Conservation (phyloP, 2,888 invertebrate genomes). For the Pristionchus japonicus region DNA sequence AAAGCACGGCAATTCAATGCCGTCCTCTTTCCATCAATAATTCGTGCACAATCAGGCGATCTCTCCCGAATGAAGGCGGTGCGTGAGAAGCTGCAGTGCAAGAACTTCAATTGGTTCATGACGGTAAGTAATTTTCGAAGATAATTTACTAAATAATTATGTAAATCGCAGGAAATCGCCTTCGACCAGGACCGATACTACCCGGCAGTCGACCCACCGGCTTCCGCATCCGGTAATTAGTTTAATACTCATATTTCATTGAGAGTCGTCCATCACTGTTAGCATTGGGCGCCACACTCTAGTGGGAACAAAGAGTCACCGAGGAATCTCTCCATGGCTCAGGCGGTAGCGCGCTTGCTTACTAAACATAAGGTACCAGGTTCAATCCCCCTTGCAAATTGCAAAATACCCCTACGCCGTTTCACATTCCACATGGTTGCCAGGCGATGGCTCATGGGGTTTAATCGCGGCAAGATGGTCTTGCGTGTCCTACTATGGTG, state of each 20-base stretch:
- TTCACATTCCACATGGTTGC: conserved; percentile 1
- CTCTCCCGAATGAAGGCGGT: conserved; percentile 85
- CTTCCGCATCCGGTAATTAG: conserved; percentile 85
- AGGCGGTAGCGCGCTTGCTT: background rate
- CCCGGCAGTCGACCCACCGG: conserved; percentile 88
- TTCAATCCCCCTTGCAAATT: background rate
- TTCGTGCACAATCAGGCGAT: conserved; percentile 79
- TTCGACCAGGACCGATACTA: conserved; percentile 88
- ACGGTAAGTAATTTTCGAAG: conserved; percentile 77
- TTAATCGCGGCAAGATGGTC: background rate
- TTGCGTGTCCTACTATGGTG: conserved; percentile 27
- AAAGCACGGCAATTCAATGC: background rate
- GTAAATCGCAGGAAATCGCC: conserved; percentile 81
- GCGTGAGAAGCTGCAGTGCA: conserved; percentile 86
- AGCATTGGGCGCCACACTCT: background rate
- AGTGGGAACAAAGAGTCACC: background rate
- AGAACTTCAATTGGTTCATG: conserved; percentile 95
- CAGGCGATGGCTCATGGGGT: background rate
- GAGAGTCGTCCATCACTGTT: background rate
- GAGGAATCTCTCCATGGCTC: background rate
- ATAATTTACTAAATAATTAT: conserved; percentile 49
- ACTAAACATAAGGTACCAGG: background rate
- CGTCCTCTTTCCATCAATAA: conserved; percentile 83
- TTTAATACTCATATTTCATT: background rate
- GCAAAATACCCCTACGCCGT: background rate